Evolutionary conservation across 30 jellyfish, hydroid and myxozoan genomes (phyloP).

Genomic region (Morbakka virulenta): DNA sequence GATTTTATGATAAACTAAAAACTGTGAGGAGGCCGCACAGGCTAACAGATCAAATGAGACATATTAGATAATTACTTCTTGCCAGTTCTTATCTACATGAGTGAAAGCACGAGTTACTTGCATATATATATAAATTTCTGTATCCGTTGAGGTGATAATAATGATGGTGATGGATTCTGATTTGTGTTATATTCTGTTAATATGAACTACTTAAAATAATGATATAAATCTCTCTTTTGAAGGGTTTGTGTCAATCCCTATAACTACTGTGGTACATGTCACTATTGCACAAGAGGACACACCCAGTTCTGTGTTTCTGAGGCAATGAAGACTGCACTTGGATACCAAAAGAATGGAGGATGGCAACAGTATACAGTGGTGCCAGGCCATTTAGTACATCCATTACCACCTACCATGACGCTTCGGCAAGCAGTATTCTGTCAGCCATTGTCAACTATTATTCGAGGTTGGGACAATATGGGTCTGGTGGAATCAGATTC

Average conservation of each 20-base stretch:
- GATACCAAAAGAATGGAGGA: conserved; percentile 74
- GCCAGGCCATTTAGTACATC: conserved; percentile 62
- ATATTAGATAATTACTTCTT: no score
- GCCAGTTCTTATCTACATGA: no score
- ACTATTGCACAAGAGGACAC: conserved; percentile 75
- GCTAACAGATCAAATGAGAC: no score
- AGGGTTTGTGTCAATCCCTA: conserved; percentile 87
- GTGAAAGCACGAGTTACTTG: no score
- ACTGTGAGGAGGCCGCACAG: no score
- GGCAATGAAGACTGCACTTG: conserved; percentile 85
- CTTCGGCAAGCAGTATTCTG: conserved; percentile 71
- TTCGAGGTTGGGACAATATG: conserved; percentile 90
- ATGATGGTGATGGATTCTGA: no score
- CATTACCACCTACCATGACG: conserved; percentile 67
- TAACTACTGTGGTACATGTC: conserved; percentile 80
- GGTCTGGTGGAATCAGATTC: conserved; percentile 66
- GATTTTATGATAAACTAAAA: no score
- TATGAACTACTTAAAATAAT: no score
- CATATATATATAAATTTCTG: no score
- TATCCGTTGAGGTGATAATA: no score
- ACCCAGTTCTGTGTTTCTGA: conserved; percentile 78
- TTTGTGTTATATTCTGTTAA: no score
- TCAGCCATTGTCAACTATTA: conserved; percentile 74
- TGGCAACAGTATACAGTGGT: conserved; percentile 66
- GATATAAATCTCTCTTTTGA: no score